Evolutionary conservation across 23 tunicate species (phyloP).

Genomic region (Diplosoma virens): DNA sequence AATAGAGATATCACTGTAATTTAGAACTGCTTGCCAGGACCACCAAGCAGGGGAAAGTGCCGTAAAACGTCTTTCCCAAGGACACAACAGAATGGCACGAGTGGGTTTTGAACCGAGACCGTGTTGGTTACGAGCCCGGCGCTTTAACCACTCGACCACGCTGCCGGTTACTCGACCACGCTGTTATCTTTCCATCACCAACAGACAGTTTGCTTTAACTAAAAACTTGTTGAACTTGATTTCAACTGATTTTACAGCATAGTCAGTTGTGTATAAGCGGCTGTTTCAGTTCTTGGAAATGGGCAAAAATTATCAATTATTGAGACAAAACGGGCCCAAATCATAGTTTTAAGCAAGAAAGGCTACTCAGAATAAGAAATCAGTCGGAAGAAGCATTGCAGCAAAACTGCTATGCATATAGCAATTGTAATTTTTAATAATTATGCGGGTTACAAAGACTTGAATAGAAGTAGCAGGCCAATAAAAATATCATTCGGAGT

Average conservation of each 20-base stretch:
- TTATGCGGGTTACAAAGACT: slow-evolving; percentile 1
- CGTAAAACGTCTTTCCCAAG: too few relatives aligned
- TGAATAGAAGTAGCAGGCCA: slow-evolving; percentile 5
- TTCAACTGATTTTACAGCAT: background rate
- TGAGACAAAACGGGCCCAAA: too few relatives aligned
- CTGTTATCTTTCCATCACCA: slow-evolving; percentile 1
- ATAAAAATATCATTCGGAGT: background rate
- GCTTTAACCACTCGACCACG: too few relatives aligned
- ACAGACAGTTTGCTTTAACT: background rate
- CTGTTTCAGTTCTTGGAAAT: slow-evolving; percentile 12
- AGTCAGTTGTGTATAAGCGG: background rate
- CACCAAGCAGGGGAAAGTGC: too few relatives aligned
- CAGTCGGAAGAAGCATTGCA: background rate
- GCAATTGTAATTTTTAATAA: background rate
- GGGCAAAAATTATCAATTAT: background rate
- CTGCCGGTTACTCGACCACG: too few relatives aligned
- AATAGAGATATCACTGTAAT: too few relatives aligned
- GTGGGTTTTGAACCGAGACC: too few relatives aligned
- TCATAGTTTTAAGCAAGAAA: background rate
- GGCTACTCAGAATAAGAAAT: slow-evolving; percentile 3
- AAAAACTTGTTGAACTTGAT: slow-evolving; percentile 1
- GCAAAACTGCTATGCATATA: slow-evolving; percentile 7
- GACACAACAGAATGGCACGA: too few relatives aligned
- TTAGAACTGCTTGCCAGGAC: too few relatives aligned
- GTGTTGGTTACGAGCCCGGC: too few relatives aligned